Evolutionary conservation across 2,797 vertebrate species (phyloP).

Genomic region (Tadarida brasiliensis): DNA sequence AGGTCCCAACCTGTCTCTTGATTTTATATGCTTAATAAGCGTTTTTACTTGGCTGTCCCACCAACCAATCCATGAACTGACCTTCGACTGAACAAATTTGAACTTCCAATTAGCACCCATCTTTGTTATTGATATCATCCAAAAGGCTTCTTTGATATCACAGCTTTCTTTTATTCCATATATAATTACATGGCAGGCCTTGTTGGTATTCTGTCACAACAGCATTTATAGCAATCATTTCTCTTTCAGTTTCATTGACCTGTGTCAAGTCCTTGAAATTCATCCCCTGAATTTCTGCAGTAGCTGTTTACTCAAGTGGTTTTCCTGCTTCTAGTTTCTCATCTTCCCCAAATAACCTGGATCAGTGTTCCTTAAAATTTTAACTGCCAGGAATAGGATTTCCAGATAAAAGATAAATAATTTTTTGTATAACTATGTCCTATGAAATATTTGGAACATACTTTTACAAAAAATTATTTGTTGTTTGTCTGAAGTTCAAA

Average conservation of each 20-base stretch:
- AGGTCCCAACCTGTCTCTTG: background rate
- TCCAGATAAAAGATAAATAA: background rate
- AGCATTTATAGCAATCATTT: background rate
- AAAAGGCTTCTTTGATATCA: background rate
- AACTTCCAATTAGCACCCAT: background rate
- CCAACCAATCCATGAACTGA: background rate
- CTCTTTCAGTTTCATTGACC: background rate
- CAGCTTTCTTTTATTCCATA: background rate
- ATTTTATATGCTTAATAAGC: background rate
- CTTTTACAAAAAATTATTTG: background rate
- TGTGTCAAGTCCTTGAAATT: background rate
- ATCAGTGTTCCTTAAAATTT: conserved; percentile 6
- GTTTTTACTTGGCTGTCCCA: background rate
- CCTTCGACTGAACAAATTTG: background rate
- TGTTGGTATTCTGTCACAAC: conserved; percentile 1
- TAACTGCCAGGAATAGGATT: background rate
- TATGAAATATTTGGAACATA: background rate
- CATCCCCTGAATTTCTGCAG: background rate
- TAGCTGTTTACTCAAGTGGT: background rate
- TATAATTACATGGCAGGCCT: background rate
- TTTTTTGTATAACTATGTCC: background rate
- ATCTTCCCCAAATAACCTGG: background rate
- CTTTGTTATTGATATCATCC: background rate
- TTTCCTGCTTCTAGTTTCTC: conserved; percentile 28
- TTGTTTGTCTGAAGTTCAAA: conserved; percentile 8